These are phyloP conservation scores for Pyrocoelia pectoralis DNA, from an alignment of 2,888 invertebrate species.

Conservation along the genomic window DNA sequence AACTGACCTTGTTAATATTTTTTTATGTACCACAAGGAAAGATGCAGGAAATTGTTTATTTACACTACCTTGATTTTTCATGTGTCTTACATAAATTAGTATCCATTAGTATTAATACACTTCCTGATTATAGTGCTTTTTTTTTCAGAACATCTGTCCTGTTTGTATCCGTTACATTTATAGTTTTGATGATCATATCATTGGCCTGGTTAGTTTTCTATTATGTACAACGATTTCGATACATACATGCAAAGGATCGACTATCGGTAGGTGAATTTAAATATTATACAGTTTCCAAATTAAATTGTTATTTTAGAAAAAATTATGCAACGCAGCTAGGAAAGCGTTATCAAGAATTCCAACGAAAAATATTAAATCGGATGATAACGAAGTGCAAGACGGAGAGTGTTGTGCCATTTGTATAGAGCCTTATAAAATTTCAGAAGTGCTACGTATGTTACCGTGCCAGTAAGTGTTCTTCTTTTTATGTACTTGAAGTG, in stretches of 20 bases:
- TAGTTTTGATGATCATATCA: slow-evolving; percentile 93
- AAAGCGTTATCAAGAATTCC: slow-evolving; percentile 94
- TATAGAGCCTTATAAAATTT: slow-evolving; percentile 89
- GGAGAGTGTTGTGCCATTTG: slow-evolving; percentile 95
- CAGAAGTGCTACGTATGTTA: slow-evolving; percentile 86
- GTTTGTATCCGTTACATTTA: slow-evolving; percentile 95
- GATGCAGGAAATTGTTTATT: background rate
- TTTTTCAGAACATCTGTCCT: slow-evolving; percentile 85
- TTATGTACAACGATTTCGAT: slow-evolving; percentile 93
- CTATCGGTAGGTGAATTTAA: slow-evolving; percentile 75
- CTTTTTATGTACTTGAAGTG: slow-evolving; percentile 15
- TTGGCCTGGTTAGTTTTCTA: slow-evolving; percentile 96
- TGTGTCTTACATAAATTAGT: background rate
- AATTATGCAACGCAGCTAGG: slow-evolving; percentile 91
- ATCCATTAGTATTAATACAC: no score
- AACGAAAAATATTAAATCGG: slow-evolving; percentile 84
- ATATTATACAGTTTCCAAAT: background rate
- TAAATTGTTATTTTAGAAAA: slow-evolving; percentile 67
- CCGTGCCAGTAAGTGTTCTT: slow-evolving; percentile 83
- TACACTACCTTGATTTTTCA: background rate
- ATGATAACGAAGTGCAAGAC: slow-evolving; percentile 85
- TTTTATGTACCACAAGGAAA: background rate
- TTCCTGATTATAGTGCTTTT: slow-evolving; percentile 21
- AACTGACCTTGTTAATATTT: slow-evolving; percentile 4
- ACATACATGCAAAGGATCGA: slow-evolving; percentile 93